These are phyloP conservation scores for Hystrix cristata DNA, from an alignment of 2,113 vertebrate genomes.

Conservation along the genomic window DNA sequence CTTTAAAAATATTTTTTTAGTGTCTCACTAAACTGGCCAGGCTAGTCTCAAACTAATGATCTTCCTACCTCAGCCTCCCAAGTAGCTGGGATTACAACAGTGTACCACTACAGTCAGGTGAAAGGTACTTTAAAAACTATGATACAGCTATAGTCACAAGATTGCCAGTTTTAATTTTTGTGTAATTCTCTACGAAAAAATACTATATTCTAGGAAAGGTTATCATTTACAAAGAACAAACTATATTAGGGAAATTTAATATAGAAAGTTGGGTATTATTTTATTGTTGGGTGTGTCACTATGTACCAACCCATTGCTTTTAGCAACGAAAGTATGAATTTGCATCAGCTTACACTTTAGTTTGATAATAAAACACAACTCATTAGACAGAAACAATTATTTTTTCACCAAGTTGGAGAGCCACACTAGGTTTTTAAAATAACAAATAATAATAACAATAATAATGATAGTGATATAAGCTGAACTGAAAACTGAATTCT, in stretches of 20 bases:
- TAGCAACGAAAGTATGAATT: conserved; percentile 10
- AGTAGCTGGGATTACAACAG: background rate
- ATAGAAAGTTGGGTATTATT: background rate
- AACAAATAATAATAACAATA: background rate
- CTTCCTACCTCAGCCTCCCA: background rate
- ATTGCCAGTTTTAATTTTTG: conserved; percentile 18
- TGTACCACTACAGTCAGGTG: background rate
- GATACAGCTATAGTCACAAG: background rate
- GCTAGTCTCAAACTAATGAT: background rate
- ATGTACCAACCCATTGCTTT: background rate
- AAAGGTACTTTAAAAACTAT: conserved; percentile 32
- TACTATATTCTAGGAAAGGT: background rate
- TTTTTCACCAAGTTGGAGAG: conserved; percentile 5
- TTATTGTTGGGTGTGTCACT: background rate
- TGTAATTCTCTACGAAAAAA: conserved; percentile 32
- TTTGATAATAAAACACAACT: conserved; percentile 18
- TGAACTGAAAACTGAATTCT: conserved; percentile 19
- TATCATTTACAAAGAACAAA: conserved; percentile 32
- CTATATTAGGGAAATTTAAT: conserved; percentile 8
- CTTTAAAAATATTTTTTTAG: background rate
- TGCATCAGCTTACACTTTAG: background rate
- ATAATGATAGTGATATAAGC: background rate
- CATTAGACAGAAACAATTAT: background rate
- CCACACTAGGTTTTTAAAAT: conserved; percentile 48
- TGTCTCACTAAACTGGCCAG: background rate